Conservation (phyloP, 1,140 invertebrate species). For the Micrasema minimum region DNA sequence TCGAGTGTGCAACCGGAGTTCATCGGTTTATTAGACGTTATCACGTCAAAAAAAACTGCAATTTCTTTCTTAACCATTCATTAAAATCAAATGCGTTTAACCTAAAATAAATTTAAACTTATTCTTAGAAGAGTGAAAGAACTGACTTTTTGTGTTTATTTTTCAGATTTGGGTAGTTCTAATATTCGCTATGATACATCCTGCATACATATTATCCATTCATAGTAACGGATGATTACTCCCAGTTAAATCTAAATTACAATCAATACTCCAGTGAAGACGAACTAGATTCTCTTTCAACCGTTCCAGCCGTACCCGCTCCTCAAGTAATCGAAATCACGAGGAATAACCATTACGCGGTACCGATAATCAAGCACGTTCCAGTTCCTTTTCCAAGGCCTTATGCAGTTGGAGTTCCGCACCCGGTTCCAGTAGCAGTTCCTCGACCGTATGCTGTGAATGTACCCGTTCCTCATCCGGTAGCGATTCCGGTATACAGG, state of each 20-base stretch:
- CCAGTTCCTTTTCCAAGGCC: conserved; percentile 61
- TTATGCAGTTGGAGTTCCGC: conserved; percentile 59
- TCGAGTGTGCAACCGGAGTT: no score
- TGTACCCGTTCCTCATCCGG: conserved; percentile 64
- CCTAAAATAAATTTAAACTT: no score
- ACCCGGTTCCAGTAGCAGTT: conserved; percentile 60
- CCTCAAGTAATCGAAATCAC: conserved; percentile 44
- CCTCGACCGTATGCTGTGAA: conserved; percentile 61
- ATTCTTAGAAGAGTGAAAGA: no score
- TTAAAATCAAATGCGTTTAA: no score
- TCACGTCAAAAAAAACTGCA: no score
- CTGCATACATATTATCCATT: background rate
- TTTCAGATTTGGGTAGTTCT: background rate
- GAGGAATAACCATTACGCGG: conserved; percentile 37
- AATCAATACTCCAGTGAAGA: background rate
- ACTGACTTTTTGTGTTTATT: no score
- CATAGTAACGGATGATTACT: conserved; percentile 5
- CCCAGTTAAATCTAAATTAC: background rate
- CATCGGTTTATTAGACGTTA: no score
- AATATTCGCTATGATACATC: background rate
- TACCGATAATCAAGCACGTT: conserved; percentile 54
- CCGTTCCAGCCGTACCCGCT: background rate
- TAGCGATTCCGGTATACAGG: conserved; percentile 61
- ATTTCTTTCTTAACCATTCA: no score
- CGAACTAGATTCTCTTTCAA: background rate